Evolutionary conservation across 2,113 vertebrate species (phyloP).

Genomic region (Pardalotus punctatus): DNA sequence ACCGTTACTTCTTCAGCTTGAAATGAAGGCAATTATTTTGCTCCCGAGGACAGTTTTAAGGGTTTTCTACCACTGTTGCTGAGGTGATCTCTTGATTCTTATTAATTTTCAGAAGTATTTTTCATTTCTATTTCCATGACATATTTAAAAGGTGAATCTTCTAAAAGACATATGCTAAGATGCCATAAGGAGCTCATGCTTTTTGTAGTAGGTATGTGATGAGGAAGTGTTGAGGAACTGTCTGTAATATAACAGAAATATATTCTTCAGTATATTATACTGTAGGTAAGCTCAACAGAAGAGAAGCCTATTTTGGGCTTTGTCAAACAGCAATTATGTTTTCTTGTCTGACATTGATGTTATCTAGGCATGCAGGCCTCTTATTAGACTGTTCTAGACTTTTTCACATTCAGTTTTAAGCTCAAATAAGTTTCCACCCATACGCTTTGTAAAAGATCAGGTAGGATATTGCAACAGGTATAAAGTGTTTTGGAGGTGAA

Average conservation of each 20-base stretch:
- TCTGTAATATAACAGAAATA: not conserved
- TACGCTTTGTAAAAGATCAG: not conserved
- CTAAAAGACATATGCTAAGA: not conserved
- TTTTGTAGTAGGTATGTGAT: not conserved
- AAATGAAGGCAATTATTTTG: constrained; percentile 26
- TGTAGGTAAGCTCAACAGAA: not conserved
- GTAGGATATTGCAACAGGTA: not conserved
- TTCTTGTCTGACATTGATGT: not conserved
- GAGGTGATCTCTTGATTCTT: not conserved
- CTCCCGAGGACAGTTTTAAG: not conserved
- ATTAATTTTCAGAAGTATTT: constrained; percentile 1
- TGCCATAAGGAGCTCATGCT: not conserved
- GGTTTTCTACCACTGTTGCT: not conserved
- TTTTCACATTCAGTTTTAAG: not conserved
- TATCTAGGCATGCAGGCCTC: not conserved
- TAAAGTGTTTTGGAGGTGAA: not conserved
- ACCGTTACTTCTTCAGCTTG: not conserved
- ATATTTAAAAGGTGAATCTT: constrained; percentile 13
- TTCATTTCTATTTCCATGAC: not conserved
- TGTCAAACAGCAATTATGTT: not conserved
- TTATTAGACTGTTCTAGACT: not conserved
- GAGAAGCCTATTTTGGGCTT: not conserved
- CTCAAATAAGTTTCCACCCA: not conserved
- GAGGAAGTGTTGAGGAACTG: no score
- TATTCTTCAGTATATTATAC: not conserved